Evolutionary conservation across 1,140 invertebrate species (phyloP).

Genomic region (Drosophila azteca): DNA sequence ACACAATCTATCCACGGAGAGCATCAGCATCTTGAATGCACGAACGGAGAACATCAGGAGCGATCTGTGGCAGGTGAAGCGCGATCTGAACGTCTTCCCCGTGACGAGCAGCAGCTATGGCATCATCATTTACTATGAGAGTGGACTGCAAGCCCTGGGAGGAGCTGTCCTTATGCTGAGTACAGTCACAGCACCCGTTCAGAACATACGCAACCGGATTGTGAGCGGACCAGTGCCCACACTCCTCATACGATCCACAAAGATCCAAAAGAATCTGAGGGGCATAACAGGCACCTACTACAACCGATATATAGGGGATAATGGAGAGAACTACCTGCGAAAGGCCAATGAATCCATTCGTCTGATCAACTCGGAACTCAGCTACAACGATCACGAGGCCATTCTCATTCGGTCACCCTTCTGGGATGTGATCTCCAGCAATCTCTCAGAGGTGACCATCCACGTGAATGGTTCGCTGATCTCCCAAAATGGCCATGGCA

Average conservation of each 20-base stretch:
- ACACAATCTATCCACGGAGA: slow-evolving; percentile 93
- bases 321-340: slow-evolving; percentile 92
- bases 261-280: slow-evolving; percentile 91
- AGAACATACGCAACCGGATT: slow-evolving; percentile 88
- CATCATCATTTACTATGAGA: slow-evolving; percentile 92
- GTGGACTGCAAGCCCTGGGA: slow-evolving; percentile 90
- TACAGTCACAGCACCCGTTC: slow-evolving; percentile 88
- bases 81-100: slow-evolving; percentile 94
- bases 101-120: slow-evolving; percentile 92
- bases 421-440: slow-evolving; percentile 92
- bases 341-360: slow-evolving; percentile 95
- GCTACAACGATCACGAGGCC: slow-evolving; percentile 91
- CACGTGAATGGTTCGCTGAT: slow-evolving; percentile 94
- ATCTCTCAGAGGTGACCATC: slow-evolving; percentile 92
- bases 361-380: slow-evolving; percentile 91
- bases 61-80: slow-evolving; percentile 90
- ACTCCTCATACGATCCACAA: slow-evolving; percentile 88
- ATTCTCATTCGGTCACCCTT: slow-evolving; percentile 92
- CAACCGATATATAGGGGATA: slow-evolving; percentile 93
- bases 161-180: slow-evolving; percentile 93
- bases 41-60: slow-evolving; percentile 86
- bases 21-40: slow-evolving; percentile 91
- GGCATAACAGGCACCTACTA: slow-evolving; percentile 95
- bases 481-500: slow-evolving; percentile 92
- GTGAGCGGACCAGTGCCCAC: slow-evolving; percentile 91